Percentiles rank a stretch among this genome's conserved stretches.
Evolutionary conservation across 2,888 invertebrate species (phyloP).

Genomic region (Pristionchus arcanus): DNA sequence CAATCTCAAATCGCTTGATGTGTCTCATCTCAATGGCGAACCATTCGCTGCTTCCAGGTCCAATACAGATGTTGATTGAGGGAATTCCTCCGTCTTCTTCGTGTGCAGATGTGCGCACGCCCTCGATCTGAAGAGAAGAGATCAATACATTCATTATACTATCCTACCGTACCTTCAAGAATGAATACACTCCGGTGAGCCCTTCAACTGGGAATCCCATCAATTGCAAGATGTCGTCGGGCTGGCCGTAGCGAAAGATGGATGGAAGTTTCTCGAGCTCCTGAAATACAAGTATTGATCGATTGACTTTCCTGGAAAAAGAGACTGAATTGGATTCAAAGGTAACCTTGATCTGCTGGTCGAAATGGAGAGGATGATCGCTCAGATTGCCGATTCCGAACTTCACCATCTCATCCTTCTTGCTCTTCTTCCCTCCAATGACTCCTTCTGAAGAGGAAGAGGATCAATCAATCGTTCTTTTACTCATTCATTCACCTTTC

Average conservation of each 20-base stretch:
- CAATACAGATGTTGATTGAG: not conserved
- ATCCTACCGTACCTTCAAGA: not conserved
- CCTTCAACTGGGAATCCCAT: not conserved
- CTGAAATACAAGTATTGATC: not conserved
- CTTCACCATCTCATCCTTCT: not conserved
- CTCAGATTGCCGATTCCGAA: not conserved
- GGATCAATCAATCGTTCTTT: not conserved
- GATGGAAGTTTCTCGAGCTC: not conserved
- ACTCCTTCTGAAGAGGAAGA: not conserved
- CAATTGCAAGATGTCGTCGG: not conserved
- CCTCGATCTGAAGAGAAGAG: not conserved
- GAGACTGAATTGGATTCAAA: not conserved
- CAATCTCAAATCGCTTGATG: too few species aligned
- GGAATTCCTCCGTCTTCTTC: not conserved
- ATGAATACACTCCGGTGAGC: not conserved
- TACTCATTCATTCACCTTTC: not conserved
- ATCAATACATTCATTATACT: not conserved
- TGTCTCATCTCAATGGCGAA: too few species aligned
- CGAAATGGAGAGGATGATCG: not conserved
- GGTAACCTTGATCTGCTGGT: not conserved
- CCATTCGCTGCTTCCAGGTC: not conserved
- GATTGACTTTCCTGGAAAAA: not conserved
- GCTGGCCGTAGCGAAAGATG: not conserved
- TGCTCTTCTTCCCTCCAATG: not conserved
- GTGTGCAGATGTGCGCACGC: not conserved